phyloP scores from a whole-genome alignment of 2,888 invertebrate species.

The Panzeria rudis region DNA sequence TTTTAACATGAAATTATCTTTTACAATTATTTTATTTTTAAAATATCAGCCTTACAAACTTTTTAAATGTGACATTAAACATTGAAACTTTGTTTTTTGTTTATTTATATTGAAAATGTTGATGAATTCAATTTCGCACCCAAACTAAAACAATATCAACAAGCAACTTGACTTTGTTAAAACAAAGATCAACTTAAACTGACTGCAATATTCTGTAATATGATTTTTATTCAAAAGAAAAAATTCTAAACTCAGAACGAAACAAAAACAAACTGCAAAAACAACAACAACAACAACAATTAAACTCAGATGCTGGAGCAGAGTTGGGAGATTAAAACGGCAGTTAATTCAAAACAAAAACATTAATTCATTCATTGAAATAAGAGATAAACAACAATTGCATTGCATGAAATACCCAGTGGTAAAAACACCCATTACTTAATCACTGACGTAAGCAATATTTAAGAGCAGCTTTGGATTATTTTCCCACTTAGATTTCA shows the following conservation, averaged over 20 bases:
- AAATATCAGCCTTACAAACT: not conserved
- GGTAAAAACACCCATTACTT: too few species aligned
- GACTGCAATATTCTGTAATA: conserved; percentile 53
- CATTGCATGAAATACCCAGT: too few species aligned
- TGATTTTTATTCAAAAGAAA: conserved; percentile 53
- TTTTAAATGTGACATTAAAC: conserved; percentile 17
- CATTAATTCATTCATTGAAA: conserved; percentile 47
- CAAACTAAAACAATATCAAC: conserved; percentile 13
- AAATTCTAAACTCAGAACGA: conserved; percentile 62
- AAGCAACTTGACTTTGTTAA: conserved; percentile 58
- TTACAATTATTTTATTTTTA: not conserved
- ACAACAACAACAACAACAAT: conserved; percentile 2
- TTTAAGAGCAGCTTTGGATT: too few species aligned
- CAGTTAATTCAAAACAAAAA: conserved; percentile 35
- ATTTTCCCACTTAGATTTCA: too few species aligned
- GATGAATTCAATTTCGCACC: conserved; percentile 14
- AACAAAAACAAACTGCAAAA: conserved; percentile 26
- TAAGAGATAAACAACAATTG: conserved; percentile 24
- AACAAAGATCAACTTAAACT: conserved; percentile 69
- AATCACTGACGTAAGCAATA: too few species aligned
- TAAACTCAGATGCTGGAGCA: conserved; percentile 53
- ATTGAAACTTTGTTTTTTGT: conserved; percentile 17
- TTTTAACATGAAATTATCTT: not conserved
- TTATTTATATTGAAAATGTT: conserved; percentile 7
- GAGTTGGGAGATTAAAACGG: conserved; percentile 41